Evolutionary conservation across 2,888 invertebrate genomes (phyloP).

Genomic region (Lasius platythorax): DNA sequence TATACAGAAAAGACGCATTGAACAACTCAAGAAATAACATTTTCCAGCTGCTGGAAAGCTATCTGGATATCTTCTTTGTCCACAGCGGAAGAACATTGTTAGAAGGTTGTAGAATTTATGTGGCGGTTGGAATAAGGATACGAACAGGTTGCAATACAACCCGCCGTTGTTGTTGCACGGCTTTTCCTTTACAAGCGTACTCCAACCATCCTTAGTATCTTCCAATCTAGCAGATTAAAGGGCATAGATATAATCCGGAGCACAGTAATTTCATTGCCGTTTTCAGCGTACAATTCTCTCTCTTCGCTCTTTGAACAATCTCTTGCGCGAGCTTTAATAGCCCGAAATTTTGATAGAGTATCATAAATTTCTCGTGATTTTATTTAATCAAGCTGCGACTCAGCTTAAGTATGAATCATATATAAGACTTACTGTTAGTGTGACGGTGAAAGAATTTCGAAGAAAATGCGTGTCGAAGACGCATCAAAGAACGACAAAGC

Average conservation of each 20-base stretch:
- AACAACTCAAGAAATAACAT: slow-evolving; percentile 18
- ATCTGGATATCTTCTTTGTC: slow-evolving; percentile 50
- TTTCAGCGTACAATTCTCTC: slow-evolving; percentile 35
- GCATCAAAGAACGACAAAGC: slow-evolving; percentile 33
- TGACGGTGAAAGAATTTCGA: slow-evolving; percentile 30
- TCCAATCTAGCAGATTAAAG: slow-evolving; percentile 53
- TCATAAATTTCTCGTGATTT: slow-evolving; percentile 63
- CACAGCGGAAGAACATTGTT: slow-evolving; percentile 28
- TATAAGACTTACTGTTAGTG: slow-evolving; percentile 21
- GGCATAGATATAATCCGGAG: slow-evolving; percentile 40
- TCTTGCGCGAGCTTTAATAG: not conserved
- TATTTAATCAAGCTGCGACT: slow-evolving; percentile 70
- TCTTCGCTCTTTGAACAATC: slow-evolving; percentile 4
- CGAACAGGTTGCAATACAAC: slow-evolving; percentile 40
- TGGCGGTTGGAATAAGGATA: slow-evolving; percentile 49
- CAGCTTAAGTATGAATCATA: slow-evolving; percentile 13
- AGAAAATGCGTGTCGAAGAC: slow-evolving; percentile 30
- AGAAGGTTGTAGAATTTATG: slow-evolving; percentile 52
- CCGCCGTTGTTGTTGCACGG: slow-evolving; percentile 27
- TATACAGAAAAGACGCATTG: not conserved
- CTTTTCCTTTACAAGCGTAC: slow-evolving; percentile 27
- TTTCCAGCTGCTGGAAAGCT: slow-evolving; percentile 8
- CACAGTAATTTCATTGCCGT: slow-evolving; percentile 37
- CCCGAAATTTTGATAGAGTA: slow-evolving; percentile 31
- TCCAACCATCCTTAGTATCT: slow-evolving; percentile 42